Base-by-base conservation (phyloP, 2,888 invertebrate species). In the Drosophila nigricruria region DNA sequence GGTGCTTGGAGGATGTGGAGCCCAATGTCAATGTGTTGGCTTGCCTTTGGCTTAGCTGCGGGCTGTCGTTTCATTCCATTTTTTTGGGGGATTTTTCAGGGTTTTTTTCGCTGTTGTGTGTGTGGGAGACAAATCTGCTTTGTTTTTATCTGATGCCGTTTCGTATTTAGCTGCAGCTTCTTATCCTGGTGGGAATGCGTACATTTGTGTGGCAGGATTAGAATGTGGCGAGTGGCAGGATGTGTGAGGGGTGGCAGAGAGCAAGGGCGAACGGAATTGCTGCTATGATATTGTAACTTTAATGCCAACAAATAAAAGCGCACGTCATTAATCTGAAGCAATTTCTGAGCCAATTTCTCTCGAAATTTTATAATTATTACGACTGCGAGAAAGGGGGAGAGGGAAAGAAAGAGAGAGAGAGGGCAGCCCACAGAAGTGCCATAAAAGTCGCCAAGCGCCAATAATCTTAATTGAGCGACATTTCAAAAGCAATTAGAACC, bases 381-480 rank as follows among this genome's bases (percentile, higher is more conserved):
- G 50, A 62, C n/a, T 72, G 71, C 63, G n/a, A 25, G 36, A 36
- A 25, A 10, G n/a, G 0, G n/a, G 1, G 10, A 5, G 52, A 0
- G 9, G n/a, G 61, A 12, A 18, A 4, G 36, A n/a, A 36, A 12
- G 25, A 4, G 36, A n/a, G 52, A 0, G 25, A 0, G 6, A 0
- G 18, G 2, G n/a, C 53, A 27, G 25, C 42, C 91, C 92, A 91
- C 92, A 87, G 82, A 91, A 90, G 91, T 85, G 87, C 85, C 83
- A 90, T 91, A 88, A 92, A 90, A 83, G 69, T 67, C 73, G 69
- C 89, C 83, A 84, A 88, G 90, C 89, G 89, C 88, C 88, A 92
- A 92, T 92, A 91, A 92, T 87, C 89, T 90, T 92, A 92, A 92
- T 92, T 92, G 91, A 81, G 82, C 86, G 79, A 82, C 89, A 81